A percentile compares a stretch with the other conserved stretches of the same genome.
phyloP scores from a whole-genome alignment of 2,113 vertebrate species.

The Seriola dumerili region DNA sequence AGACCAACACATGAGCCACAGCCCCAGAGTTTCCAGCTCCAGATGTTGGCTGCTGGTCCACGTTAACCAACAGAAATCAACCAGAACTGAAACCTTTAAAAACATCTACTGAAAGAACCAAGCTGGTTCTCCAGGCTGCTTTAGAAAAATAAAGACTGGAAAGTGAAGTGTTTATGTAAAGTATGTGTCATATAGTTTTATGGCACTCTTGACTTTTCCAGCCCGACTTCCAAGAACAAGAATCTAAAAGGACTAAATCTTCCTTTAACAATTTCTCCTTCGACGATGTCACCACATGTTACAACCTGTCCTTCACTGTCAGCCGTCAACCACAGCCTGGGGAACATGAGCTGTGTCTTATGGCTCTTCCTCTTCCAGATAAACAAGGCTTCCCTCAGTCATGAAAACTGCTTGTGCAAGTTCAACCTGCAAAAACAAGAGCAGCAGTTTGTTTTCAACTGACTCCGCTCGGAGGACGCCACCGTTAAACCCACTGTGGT shows the following conservation, averaged over 20 bases:
- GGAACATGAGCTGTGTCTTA: not conserved
- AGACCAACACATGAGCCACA: not conserved
- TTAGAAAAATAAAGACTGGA: no score
- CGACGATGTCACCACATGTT: not conserved
- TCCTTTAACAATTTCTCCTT: not conserved
- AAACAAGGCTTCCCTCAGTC: not conserved
- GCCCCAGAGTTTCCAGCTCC: not conserved
- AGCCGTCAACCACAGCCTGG: no score
- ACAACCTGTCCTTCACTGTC: not conserved
- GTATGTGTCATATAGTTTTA: not conserved
- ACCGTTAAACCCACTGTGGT: no score
- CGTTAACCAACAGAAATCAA: not conserved
- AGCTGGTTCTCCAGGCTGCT: not conserved
- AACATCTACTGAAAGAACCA: not conserved
- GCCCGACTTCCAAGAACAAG: not conserved
- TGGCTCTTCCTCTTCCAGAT: not conserved
- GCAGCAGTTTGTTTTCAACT: no score
- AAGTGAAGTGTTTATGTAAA: not conserved
- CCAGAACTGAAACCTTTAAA: not conserved
- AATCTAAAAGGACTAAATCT: no score
- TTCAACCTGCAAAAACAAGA: no score
- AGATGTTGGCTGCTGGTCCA: not conserved
- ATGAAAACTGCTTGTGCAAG: not conserved
- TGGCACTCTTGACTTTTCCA: not conserved
- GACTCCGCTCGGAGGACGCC: no score